Evolutionary conservation across 2,113 vertebrate species (phyloP), one percentile per base, ranked within the genome.

Genomic region (Pelecanoides urinatrix): DNA sequence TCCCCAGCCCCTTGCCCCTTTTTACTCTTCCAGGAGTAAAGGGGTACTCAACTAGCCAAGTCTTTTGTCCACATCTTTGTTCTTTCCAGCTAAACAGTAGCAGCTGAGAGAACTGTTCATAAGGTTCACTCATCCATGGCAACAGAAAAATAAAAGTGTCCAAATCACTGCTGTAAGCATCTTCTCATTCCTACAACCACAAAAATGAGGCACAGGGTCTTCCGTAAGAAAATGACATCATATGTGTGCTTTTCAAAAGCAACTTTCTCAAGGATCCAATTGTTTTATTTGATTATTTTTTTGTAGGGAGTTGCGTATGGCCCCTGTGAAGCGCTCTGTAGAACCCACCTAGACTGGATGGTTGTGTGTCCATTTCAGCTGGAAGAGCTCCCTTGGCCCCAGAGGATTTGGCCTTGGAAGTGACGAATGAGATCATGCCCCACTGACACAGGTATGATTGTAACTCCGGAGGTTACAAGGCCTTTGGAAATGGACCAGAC

Each of bases 121-220:
- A 86, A 70, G 5, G 45, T 67, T 81, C 72, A 26, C 26, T 63
- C 26, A 47, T 32, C 63, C 75, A 63, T 53, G 40, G 68, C 55
- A 92, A 91, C 42, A 80, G 63, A 83, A 94, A 86, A 87, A 86
- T 49, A 42, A 36, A 82, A 88, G 59, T 53, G 56, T 80, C 40
- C 27, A 70, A 61, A 76, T 74, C 62, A 63, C 47, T 3, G 3
- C 55, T 79, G 13, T 36, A 83, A 88, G 65, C 44, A 77, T 44
- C 49, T 91, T 77, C 36, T 79, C 12, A 15, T 90, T 75, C 40
- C 52, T 71, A 34, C 20, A 77, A 26, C 9, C 30, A 85, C 44
- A 72, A 58, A 65, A 53, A 3, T 18, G 30, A 20, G 17, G 22
- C 38, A 56, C 14, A 18, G 34, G 9, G 20, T 61, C 45, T 94